Evolutionary conservation across 1,140 invertebrate genomes (phyloP).

Genomic region (Drosophila nikananu): DNA sequence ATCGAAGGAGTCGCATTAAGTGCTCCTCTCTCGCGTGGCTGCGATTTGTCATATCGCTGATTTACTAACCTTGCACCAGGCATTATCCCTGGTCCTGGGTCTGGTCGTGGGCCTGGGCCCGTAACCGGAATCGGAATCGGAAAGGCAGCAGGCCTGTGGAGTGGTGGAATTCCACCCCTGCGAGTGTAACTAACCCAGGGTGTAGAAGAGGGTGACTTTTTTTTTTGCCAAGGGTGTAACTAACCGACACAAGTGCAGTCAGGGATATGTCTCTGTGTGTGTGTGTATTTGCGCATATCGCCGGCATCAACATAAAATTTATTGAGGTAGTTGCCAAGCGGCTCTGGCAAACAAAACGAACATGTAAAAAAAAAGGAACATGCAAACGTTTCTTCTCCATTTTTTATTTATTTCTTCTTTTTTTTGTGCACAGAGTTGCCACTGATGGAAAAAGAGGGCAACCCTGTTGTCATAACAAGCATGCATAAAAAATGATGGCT

Average conservation of each 20-base stretch:
- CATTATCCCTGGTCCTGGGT: slow-evolving; percentile 64
- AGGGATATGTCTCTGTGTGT: slow-evolving; percentile 19
- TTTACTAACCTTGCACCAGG: slow-evolving; percentile 75
- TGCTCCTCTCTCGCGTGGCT: slow-evolving; percentile 34
- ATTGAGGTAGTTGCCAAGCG: slow-evolving; percentile 76
- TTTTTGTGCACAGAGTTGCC: slow-evolving; percentile 29
- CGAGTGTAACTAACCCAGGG: background rate
- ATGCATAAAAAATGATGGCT: slow-evolving; percentile 63
- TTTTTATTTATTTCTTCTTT: slow-evolving; percentile 2
- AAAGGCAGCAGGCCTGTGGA: background rate
- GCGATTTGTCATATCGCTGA: slow-evolving; percentile 79
- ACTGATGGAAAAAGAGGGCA: slow-evolving; percentile 25
- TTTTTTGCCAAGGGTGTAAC: slow-evolving; percentile 44
- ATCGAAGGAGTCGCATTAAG: slow-evolving; percentile 49
- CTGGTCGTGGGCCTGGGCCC: background rate
- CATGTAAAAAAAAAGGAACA: slow-evolving; percentile 21
- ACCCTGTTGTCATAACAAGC: slow-evolving; percentile 69
- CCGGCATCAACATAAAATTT: slow-evolving; percentile 74
- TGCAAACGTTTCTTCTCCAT: slow-evolving; percentile 46
- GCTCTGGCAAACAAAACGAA: slow-evolving; percentile 48
- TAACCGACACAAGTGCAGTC: slow-evolving; percentile 54
- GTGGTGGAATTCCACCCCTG: slow-evolving; percentile 39
- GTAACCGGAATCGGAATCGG: slow-evolving; percentile 18
- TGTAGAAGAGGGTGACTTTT: slow-evolving; percentile 27
- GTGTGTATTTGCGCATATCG: slow-evolving; percentile 52